A percentile compares a stretch with the other conserved stretches of the same genome.
Evolutionary conservation across 2,113 vertebrate genomes (phyloP).

Genomic region (Parotia lawesii): DNA sequence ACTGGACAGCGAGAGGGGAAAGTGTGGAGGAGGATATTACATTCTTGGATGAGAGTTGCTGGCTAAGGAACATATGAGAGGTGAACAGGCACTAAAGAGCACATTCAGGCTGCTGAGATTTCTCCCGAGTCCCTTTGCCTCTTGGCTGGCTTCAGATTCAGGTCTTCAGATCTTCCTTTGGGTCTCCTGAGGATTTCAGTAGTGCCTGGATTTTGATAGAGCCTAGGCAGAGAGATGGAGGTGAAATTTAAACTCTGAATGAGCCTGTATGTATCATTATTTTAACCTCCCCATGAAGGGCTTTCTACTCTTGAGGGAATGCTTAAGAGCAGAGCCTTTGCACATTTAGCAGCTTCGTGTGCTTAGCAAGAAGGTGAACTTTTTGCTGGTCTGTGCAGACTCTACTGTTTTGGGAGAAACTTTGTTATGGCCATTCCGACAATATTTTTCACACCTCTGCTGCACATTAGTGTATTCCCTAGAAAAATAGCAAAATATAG

Average conservation of each 20-base stretch:
- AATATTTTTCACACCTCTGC: neutral
- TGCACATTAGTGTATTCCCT: neutral
- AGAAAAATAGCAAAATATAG: neutral
- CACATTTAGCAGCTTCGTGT: neutral
- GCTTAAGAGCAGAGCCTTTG: neutral
- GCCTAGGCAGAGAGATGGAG: neutral
- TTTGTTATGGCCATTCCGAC: neutral
- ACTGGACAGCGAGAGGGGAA: conserved; percentile 25
- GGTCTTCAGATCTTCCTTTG: conserved; percentile 39
- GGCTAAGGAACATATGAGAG: conserved; percentile 42
- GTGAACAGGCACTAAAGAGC: conserved; percentile 61
- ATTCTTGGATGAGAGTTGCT: conserved; percentile 62
- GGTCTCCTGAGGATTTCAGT: conserved; percentile 18
- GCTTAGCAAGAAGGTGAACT: neutral
- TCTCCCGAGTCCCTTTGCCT: conserved; percentile 57
- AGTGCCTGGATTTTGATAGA: conserved; percentile 45
- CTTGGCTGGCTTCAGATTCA: conserved; percentile 62
- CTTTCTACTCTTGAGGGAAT: conserved; percentile 6
- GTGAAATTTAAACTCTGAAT: conserved; percentile 41
- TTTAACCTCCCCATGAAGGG: conserved; percentile 20
- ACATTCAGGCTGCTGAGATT: conserved; percentile 39
- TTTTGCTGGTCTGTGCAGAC: neutral
- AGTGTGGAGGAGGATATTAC: conserved; percentile 44
- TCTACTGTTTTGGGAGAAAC: neutral
- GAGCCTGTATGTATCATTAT: conserved; percentile 40